Conservation (phyloP, 2,888 invertebrate genomes). For the Dicranocentrus wangi region DNA sequence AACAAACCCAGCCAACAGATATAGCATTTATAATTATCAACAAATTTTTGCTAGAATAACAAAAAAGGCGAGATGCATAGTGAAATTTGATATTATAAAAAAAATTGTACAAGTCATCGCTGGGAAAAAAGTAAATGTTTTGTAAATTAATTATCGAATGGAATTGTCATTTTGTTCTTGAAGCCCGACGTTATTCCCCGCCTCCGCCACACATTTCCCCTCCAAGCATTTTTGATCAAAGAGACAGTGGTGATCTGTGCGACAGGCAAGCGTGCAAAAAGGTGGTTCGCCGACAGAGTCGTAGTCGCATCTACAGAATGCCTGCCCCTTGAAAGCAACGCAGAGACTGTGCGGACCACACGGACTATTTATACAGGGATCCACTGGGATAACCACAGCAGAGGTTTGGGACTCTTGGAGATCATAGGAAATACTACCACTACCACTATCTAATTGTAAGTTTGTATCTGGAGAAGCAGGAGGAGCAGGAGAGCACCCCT, state of each 20-base stretch:
- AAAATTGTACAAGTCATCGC: neutral
- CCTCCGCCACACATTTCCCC: slow-evolving; percentile 37
- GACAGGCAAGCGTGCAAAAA: slow-evolving; percentile 51
- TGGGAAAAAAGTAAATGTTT: neutral
- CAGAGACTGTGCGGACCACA: slow-evolving; percentile 67
- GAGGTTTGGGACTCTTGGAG: slow-evolving; percentile 38
- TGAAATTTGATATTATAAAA: too few species aligned
- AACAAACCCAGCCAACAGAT: neutral
- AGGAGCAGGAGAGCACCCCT: slow-evolving; percentile 39
- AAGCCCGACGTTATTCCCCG: neutral
- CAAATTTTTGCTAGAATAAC: neutral
- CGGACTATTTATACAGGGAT: slow-evolving; percentile 39
- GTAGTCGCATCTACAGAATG: slow-evolving; percentile 64
- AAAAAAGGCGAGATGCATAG: too few species aligned
- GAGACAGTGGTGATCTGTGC: slow-evolving; percentile 51
- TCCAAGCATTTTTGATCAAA: slow-evolving; percentile 56
- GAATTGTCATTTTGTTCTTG: slow-evolving; percentile 1
- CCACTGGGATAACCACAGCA: slow-evolving; percentile 22
- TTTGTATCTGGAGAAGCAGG: neutral
- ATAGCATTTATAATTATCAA: too few species aligned
- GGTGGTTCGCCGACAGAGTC: slow-evolving; percentile 60
- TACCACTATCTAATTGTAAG: neutral
- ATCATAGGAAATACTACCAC: slow-evolving; percentile 22
- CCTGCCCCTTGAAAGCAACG: slow-evolving; percentile 54
- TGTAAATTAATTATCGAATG: neutral